These are phyloP conservation scores for Meteorus colon DNA, from an alignment of 2,888 invertebrate genomes.

Conservation along the genomic window DNA sequence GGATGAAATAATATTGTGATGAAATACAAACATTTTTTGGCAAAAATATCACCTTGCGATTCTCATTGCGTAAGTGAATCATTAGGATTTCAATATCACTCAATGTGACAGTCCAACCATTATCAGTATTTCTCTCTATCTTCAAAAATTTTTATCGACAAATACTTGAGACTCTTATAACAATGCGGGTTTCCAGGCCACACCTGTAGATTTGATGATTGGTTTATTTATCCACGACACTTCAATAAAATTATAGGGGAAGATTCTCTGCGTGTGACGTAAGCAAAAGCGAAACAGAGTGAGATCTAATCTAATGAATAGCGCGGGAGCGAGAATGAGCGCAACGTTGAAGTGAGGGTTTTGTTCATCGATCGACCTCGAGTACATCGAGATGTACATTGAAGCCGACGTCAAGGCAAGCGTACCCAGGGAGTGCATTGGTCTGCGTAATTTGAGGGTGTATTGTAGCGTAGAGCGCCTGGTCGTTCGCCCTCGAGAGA, in stretches of 20 bases:
- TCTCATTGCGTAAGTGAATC: too few relatives aligned
- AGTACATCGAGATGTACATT: constrained; percentile 9
- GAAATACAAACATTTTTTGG: too few relatives aligned
- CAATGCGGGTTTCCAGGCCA: neutral
- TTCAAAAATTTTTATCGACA: neutral
- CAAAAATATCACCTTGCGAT: too few relatives aligned
- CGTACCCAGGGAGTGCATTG: constrained; percentile 45
- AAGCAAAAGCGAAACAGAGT: neutral
- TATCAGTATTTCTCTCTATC: too few relatives aligned
- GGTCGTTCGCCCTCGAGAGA: constrained; percentile 34
- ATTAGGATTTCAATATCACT: too few relatives aligned
- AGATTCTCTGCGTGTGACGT: too few relatives aligned
- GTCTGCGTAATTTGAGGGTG: constrained; percentile 55
- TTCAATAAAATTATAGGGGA: neutral
- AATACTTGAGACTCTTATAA: neutral
- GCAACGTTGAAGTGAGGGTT: constrained; percentile 1
- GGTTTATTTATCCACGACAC: constrained; percentile 18
- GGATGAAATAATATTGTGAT: neutral
- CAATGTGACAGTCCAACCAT: too few relatives aligned
- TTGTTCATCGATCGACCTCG: constrained; percentile 7
- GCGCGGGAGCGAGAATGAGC: neutral
- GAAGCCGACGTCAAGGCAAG: neutral
- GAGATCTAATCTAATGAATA: neutral
- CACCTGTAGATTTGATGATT: constrained; percentile 31
- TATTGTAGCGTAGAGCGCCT: constrained; percentile 37